phyloP scores from a whole-genome alignment of 2,888 invertebrate genomes.

The Eulithis testata region DNA sequence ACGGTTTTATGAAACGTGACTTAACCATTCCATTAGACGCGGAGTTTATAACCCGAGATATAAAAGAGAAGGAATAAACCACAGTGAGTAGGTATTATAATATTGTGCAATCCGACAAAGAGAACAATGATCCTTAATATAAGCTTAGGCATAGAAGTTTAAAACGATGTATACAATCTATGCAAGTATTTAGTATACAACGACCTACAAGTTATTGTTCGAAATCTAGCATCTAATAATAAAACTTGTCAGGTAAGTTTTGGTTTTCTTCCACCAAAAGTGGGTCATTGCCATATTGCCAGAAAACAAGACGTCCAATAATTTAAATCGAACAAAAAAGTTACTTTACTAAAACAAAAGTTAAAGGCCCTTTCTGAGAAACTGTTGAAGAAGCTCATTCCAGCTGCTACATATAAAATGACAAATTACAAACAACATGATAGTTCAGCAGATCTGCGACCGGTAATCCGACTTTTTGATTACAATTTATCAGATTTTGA shows the following conservation, averaged over 20 bases:
- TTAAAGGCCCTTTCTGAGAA: too few relatives aligned
- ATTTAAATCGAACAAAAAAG: not conserved
- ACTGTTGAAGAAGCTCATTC: too few relatives aligned
- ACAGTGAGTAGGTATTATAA: conserved; percentile 6
- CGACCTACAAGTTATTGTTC: conserved; percentile 6
- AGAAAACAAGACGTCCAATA: conserved; percentile 5
- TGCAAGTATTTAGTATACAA: conserved; percentile 12
- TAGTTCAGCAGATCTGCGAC: too few relatives aligned
- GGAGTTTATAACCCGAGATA: not conserved
- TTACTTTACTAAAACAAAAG: not conserved
- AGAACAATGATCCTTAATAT: conserved; percentile 13
- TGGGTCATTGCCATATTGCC: conserved; percentile 27
- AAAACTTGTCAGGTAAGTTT: conserved; percentile 2
- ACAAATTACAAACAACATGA: too few relatives aligned
- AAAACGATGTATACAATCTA: too few relatives aligned
- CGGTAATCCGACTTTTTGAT: too few relatives aligned
- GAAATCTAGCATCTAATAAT: conserved; percentile 8
- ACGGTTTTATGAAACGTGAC: conserved; percentile 27
- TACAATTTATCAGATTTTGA: too few relatives aligned
- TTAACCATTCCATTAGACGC: conserved; percentile 15
- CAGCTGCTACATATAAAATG: too few relatives aligned
- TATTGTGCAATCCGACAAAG: conserved; percentile 10
- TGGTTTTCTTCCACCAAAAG: conserved; percentile 16
- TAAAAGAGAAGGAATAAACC: conserved; percentile 10
- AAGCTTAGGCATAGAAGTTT: not conserved